phyloP scores from a whole-genome alignment of 2,888 invertebrate genomes.

The Leucoma salicis region DNA sequence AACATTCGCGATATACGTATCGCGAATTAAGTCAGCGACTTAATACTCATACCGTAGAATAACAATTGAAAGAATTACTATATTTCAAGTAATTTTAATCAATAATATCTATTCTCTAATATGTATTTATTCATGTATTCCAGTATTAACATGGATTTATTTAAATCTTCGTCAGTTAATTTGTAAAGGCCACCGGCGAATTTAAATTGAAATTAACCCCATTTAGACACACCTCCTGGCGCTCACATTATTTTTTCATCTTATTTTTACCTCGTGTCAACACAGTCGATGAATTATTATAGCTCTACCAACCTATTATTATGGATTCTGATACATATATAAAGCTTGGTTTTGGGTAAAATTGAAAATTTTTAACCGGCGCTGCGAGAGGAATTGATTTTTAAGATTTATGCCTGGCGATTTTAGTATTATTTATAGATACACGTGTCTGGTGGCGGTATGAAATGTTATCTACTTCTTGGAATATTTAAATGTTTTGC shows the following conservation, averaged over 20 bases:
- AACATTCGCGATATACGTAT: too few species aligned
- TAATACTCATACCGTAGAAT: too few species aligned
- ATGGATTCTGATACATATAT: conserved; percentile 75
- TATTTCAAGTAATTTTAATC: conserved; percentile 58
- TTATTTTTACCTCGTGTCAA: conserved; percentile 73
- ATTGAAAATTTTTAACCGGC: conserved; percentile 73
- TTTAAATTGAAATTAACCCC: conserved; percentile 78
- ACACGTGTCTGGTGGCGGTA: conserved; percentile 38
- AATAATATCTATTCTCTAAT: conserved; percentile 52
- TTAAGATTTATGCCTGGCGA: conserved; percentile 62
- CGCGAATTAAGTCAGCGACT: too few species aligned
- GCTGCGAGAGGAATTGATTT: conserved; percentile 64
- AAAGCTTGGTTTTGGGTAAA: conserved; percentile 61
- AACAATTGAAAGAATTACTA: too few species aligned
- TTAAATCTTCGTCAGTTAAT: conserved; percentile 58
- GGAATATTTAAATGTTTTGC: conserved; percentile 28
- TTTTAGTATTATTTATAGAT: conserved; percentile 51
- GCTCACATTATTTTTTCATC: conserved; percentile 56
- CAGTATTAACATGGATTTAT: conserved; percentile 53
- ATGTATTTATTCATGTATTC: conserved; percentile 60
- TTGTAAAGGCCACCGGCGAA: conserved; percentile 73
- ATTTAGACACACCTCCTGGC: conserved; percentile 71
- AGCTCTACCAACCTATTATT: conserved; percentile 76
- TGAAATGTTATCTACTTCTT: conserved; percentile 36
- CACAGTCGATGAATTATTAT: conserved; percentile 74